phyloP scores from a whole-genome alignment of 2,797 vertebrate genomes.

The Mus minutoides region DNA sequence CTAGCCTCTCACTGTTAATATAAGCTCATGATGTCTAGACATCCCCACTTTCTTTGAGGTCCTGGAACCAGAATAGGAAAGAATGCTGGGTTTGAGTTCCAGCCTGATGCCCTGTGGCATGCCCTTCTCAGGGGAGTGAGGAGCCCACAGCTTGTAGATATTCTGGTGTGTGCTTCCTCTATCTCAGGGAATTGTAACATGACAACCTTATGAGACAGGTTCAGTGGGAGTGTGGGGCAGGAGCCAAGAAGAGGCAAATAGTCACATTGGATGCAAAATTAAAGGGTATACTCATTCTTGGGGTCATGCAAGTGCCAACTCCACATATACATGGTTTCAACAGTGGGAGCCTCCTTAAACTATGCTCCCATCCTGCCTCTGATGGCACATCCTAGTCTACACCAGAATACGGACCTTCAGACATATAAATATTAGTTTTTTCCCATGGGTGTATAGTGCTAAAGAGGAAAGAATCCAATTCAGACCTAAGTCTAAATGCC shows the following conservation, averaged over 20 bases:
- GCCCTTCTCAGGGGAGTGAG: background rate
- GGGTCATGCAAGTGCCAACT: background rate
- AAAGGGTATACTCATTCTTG: background rate
- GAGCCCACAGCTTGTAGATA: background rate
- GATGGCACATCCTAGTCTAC: background rate
- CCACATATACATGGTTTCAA: background rate
- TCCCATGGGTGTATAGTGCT: background rate
- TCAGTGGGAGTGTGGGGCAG: background rate
- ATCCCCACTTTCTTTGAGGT: background rate
- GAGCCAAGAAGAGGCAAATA: background rate
- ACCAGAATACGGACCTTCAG: background rate
- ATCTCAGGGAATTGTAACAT: background rate
- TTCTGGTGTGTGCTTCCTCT: background rate
- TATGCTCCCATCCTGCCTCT: background rate
- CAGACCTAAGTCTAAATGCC: background rate
- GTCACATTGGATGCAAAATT: accelerated
- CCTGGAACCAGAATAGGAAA: background rate
- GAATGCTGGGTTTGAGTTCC: background rate
- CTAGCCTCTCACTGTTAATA: background rate
- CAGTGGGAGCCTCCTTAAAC: background rate
- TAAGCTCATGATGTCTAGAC: background rate
- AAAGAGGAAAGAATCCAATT: background rate
- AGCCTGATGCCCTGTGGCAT: background rate
- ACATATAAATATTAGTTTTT: background rate
- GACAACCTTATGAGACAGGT: background rate